phyloP scores from a whole-genome alignment of 2,797 vertebrate genomes.

The Sciurus carolinensis region DNA sequence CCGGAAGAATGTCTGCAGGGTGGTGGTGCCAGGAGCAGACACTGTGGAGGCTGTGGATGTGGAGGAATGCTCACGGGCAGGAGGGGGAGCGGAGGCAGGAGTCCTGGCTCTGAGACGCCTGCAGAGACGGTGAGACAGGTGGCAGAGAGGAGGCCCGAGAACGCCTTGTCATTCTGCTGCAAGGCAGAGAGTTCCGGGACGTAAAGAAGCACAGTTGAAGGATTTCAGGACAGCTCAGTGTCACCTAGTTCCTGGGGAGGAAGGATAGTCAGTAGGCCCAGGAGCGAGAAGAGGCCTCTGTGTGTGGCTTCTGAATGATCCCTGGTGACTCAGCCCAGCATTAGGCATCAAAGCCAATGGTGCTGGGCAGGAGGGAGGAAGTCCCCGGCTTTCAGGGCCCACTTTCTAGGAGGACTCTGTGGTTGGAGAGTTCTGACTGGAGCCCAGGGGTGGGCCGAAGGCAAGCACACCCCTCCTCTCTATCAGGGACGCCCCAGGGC shows the following conservation, averaged over 20 bases:
- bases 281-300: background rate
- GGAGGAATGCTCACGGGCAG: no score
- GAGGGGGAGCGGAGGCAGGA: background rate
- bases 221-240: background rate
- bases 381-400: fast-evolving
- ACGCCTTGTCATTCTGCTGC: background rate
- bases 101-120: background rate
- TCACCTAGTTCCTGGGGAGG: background rate
- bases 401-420: background rate
- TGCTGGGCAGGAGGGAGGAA: background rate
- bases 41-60: background rate
- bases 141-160: background rate
- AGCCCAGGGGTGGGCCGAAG: background rate
- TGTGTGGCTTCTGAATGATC: background rate
- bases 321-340: no score
- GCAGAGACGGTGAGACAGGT: background rate
- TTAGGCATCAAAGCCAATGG: background rate
- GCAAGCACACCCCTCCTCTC: background rate
- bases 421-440: background rate
- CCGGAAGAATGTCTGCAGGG: background rate
- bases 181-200: background rate
- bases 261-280: background rate
- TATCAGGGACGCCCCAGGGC: background rate
- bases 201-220: background rate
- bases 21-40: no score